phyloP scores from a whole-genome alignment of 2,113 vertebrate species.

The Talpa occidentalis region DNA sequence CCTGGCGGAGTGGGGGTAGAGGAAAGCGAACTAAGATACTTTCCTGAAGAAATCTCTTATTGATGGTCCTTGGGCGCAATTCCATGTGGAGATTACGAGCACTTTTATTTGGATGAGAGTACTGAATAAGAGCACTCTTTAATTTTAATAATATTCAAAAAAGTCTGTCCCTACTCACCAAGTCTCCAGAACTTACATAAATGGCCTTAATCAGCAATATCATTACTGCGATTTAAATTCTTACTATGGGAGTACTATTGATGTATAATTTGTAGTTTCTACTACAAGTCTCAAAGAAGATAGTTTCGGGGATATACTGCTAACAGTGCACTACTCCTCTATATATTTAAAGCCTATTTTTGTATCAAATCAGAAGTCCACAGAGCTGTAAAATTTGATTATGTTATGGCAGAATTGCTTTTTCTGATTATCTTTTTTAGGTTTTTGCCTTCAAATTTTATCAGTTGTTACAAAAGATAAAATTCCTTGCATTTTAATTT shows the following conservation, averaged over 20 bases:
- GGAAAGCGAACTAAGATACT: neutral
- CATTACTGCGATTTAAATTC: slow-evolving; percentile 25
- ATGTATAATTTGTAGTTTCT: neutral
- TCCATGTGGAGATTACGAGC: neutral
- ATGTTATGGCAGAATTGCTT: neutral
- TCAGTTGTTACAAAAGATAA: neutral
- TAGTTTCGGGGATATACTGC: neutral
- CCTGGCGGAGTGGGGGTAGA: neutral
- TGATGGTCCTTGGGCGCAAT: neutral
- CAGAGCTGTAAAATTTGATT: neutral
- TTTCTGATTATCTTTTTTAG: neutral
- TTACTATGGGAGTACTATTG: neutral
- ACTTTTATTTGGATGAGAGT: neutral
- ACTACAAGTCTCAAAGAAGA: neutral
- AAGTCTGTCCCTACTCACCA: neutral
- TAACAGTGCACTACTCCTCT: neutral
- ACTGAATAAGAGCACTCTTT: neutral
- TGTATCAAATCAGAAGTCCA: neutral
- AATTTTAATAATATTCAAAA: slow-evolving; percentile 34
- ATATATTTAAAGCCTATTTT: neutral
- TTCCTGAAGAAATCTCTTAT: neutral
- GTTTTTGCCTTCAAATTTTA: slow-evolving; percentile 24
- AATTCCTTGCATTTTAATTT: neutral
- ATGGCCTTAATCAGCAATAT: slow-evolving; percentile 26
- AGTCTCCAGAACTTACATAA: neutral